These are phyloP conservation scores for Sminthopsis crassicaudata DNA, from an alignment of 2,113 vertebrate genomes.

Conservation along the genomic window DNA sequence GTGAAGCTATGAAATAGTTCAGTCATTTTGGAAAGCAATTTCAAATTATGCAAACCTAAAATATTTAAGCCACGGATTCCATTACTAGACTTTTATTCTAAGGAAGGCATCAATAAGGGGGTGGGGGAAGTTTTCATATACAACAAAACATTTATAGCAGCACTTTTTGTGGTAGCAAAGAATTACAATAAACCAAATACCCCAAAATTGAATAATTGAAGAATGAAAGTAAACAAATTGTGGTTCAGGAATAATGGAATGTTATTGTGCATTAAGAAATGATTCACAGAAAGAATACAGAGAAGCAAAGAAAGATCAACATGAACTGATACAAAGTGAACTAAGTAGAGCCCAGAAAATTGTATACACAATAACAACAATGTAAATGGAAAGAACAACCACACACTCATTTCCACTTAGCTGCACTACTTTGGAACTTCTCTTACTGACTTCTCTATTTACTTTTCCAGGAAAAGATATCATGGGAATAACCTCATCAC, in stretches of 20 bases:
- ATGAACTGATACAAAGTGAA: neutral
- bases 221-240: neutral
- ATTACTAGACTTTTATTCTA: neutral
- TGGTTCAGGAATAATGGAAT: neutral
- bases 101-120: neutral
- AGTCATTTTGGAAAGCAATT: too few relatives aligned
- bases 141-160: neutral
- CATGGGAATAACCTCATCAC: too few relatives aligned
- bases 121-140: neutral
- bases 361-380: neutral
- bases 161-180: neutral
- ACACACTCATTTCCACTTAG: neutral
- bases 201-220: neutral
- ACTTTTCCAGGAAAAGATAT: too few relatives aligned
- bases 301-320: neutral
- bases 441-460: too few relatives aligned
- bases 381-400: neutral
- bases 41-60: too few relatives aligned
- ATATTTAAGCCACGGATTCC: neutral
- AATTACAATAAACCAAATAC: neutral
- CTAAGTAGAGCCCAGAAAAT: neutral
- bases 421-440: neutral
- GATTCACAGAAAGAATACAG: neutral
- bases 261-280: neutral
- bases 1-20: too few relatives aligned